phyloP scores from a whole-genome alignment of 2,797 vertebrate genomes.

The Leptodactylus fallax region DNA sequence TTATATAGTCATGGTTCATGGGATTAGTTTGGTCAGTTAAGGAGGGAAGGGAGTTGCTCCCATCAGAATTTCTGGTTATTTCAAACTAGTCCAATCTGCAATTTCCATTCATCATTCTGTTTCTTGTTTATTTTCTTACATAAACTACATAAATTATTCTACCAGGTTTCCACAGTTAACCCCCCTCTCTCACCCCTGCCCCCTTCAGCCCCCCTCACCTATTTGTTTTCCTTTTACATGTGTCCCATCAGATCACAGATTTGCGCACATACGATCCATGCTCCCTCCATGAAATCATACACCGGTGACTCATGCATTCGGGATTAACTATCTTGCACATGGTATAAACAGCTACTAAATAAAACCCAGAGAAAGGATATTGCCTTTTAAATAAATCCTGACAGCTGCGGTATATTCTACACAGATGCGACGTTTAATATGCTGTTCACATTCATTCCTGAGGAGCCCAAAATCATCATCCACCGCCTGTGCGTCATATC shows the following conservation, averaged over 20 bases:
- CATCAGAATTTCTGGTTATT: conserved; percentile 2
- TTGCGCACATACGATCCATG: conserved; percentile 62
- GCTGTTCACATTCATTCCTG: conserved; percentile 71
- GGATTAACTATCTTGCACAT: conserved; percentile 75
- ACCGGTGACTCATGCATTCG: conserved; percentile 75
- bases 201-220: not conserved
- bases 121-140: not conserved
- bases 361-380: conserved; percentile 77
- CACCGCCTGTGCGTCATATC: conserved; percentile 68
- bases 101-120: not conserved
- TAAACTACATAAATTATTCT: not conserved
- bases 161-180: not conserved
- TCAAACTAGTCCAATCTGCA: not conserved
- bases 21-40: conserved; percentile 3
- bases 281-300: conserved; percentile 74
- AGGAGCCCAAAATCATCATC: conserved; percentile 70
- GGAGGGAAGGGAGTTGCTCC: not conserved
- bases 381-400: conserved; percentile 81
- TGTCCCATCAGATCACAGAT: conserved; percentile 56
- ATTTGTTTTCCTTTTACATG: conserved; percentile 53
- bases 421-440: conserved; percentile 72
- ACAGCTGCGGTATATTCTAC: conserved; percentile 79
- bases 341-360: conserved; percentile 79
- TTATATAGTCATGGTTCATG: not conserved
- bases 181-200: no score